phyloP scores from a whole-genome alignment of 2,113 vertebrate genomes.

The Brachyhypopomus occidentalis region DNA sequence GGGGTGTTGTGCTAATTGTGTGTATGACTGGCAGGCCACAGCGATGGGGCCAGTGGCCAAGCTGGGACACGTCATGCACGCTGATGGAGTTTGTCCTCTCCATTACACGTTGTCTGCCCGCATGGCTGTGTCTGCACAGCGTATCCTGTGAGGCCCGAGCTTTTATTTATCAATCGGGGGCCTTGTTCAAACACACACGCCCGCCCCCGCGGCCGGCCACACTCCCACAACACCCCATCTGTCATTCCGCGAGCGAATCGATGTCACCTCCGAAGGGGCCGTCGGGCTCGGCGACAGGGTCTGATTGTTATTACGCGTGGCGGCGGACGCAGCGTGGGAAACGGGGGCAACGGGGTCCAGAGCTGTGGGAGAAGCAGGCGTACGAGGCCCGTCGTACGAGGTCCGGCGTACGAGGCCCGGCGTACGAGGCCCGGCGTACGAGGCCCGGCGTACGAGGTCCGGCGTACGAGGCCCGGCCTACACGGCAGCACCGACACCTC shows the following conservation, averaged over 20 bases:
- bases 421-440: too few relatives aligned
- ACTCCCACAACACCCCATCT: not conserved
- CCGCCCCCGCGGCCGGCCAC: not conserved
- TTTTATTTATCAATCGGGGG: conserved; percentile 26
- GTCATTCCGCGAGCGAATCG: not conserved
- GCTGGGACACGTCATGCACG: not conserved
- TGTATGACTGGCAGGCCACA: conserved; percentile 1
- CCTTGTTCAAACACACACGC: conserved; percentile 17
- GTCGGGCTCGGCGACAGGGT: not conserved
- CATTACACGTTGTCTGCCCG: conserved; percentile 39
- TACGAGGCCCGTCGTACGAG: not conserved
- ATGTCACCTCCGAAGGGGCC: conserved; percentile 18
- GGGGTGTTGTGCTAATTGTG: conserved; percentile 11
- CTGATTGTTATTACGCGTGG: not conserved
- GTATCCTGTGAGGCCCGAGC: conserved; percentile 4
- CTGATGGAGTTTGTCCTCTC: conserved; percentile 38
- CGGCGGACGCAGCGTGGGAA: not conserved
- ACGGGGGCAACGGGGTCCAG: not conserved
- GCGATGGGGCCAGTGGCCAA: not conserved
- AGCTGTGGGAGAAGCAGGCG: not conserved
- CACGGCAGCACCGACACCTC: too few relatives aligned
- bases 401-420: too few relatives aligned
- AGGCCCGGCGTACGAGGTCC: too few relatives aligned
- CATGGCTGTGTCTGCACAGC: conserved; percentile 1
- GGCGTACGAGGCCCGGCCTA: too few relatives aligned